phyloP scores from a whole-genome alignment of 2,113 vertebrate genomes.

The Notiomystis cincta region DNA sequence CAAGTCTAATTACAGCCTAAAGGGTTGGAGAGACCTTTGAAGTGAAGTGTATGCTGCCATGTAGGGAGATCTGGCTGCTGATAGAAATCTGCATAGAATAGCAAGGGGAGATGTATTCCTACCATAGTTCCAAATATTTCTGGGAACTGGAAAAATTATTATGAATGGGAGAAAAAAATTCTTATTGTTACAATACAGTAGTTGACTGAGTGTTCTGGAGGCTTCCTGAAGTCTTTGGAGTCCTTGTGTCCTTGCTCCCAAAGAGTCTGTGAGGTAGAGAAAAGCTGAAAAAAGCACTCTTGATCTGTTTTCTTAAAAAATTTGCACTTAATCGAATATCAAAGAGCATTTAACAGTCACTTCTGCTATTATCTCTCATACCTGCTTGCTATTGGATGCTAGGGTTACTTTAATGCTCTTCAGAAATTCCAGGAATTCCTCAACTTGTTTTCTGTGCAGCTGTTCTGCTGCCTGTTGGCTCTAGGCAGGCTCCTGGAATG shows the following conservation, averaged over 20 bases:
- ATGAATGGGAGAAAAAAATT: neutral
- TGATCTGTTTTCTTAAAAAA: neutral
- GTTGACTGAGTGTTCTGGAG: neutral
- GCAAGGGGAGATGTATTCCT: neutral
- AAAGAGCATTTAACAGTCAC: neutral
- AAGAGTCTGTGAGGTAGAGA: neutral
- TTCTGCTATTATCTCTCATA: constrained; percentile 19
- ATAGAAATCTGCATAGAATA: neutral
- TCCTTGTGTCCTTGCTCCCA: neutral
- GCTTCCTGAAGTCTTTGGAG: neutral
- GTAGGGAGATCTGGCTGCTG: constrained; percentile 12
- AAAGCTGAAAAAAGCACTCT: neutral
- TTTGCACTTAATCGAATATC: neutral
- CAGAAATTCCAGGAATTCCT: constrained; percentile 53
- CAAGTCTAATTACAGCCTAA: constrained; percentile 35
- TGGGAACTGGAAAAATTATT: neutral
- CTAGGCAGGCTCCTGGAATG: constrained; percentile 13
- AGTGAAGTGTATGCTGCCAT: neutral
- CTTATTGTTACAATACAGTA: neutral
- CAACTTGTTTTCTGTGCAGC: neutral
- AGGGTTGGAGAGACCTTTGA: constrained; percentile 23
- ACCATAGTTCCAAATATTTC: neutral
- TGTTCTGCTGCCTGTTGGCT: neutral
- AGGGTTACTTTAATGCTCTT: constrained; percentile 9
- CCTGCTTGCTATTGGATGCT: neutral